phyloP scores from a whole-genome alignment of 2,797 vertebrate species.

The Neosilurus hyrtlii region DNA sequence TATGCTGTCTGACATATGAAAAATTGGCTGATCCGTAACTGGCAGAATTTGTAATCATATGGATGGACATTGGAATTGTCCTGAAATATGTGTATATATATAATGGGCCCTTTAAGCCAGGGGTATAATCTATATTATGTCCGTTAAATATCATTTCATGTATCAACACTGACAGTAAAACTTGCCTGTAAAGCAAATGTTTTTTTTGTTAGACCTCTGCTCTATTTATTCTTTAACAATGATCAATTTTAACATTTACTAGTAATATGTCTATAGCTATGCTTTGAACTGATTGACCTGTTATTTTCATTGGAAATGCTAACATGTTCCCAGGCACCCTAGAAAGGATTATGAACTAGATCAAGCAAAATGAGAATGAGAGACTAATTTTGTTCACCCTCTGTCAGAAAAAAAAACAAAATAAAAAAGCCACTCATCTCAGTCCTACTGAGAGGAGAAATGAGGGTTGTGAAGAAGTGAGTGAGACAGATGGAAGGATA shows the following conservation, averaged over 20 bases:
- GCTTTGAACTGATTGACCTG: background rate
- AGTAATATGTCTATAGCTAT: background rate
- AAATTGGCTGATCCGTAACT: too few relatives aligned
- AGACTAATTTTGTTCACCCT: conserved; percentile 74
- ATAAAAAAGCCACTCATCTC: conserved; percentile 55
- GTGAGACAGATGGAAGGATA: conserved; percentile 73
- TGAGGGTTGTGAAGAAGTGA: conserved; percentile 68
- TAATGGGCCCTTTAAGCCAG: background rate
- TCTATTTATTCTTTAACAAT: background rate
- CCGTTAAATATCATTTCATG: too few relatives aligned
- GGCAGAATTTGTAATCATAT: too few relatives aligned
- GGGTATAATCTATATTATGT: background rate
- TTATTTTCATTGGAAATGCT: background rate
- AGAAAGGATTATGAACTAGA: conserved; percentile 10
- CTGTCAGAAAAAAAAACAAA: conserved; percentile 57
- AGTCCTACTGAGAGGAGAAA: conserved; percentile 76
- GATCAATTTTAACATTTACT: background rate
- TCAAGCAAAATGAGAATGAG: conserved; percentile 45
- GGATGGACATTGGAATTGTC: too few relatives aligned
- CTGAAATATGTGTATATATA: too few relatives aligned
- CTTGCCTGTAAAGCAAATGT: background rate
- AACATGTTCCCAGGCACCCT: background rate
- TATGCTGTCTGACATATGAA: too few relatives aligned
- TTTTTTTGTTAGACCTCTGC: background rate
- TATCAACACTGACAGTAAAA: background rate